Evolutionary conservation across 2,888 invertebrate species (phyloP), one percentile per base, ranked within the genome.

Genomic region (Tortricodes alternella): DNA sequence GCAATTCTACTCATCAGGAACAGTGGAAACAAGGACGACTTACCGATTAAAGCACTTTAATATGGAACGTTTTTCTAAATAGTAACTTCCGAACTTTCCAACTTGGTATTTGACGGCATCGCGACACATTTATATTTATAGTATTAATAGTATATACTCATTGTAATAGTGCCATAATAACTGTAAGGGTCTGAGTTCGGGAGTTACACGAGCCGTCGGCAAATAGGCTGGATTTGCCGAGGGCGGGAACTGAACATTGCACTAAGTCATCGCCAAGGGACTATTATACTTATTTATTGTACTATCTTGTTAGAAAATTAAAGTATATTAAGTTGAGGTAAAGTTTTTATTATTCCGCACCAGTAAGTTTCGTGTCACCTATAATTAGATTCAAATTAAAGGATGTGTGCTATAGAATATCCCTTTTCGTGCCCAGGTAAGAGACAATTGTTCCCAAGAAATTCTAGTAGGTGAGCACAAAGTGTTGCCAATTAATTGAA

Each of bases 1-100:
- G 80, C 83, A 2, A 80, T 89, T 58, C 68, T 87, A 1, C 62
- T 87, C 29, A 74, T 86, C 56, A 74, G 83, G 65, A 84, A 83
- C 56, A 72, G 34, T 18, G 46, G 44, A 11, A 24, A 29, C 23
- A 50, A 44, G 13, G 32, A 55, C 5, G 37, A 71, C 66, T 23
- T 66, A 66, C 46, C 53, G 58, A 62, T 52, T 15, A 73, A 69
- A 59, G 68, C 72, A 53, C 53, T 70, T 63, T 80, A 80, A 79
- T 62, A 50, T 59, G 71, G 70, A 65, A 46, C 21, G 41, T 19
- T 11, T 49, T 37, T 55, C 60, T 61, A 56, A 51, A 64, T 69
- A 18, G 53, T 64, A 65, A 64, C 61, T 68, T 70, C 71, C 68
- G 71, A 68, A 70, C 63, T 68, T 57, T 39, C 58, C 32, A 53